These are phyloP conservation scores for Drosophila pachea DNA, from an alignment of 1,140 invertebrate species.

Conservation along the genomic window DNA sequence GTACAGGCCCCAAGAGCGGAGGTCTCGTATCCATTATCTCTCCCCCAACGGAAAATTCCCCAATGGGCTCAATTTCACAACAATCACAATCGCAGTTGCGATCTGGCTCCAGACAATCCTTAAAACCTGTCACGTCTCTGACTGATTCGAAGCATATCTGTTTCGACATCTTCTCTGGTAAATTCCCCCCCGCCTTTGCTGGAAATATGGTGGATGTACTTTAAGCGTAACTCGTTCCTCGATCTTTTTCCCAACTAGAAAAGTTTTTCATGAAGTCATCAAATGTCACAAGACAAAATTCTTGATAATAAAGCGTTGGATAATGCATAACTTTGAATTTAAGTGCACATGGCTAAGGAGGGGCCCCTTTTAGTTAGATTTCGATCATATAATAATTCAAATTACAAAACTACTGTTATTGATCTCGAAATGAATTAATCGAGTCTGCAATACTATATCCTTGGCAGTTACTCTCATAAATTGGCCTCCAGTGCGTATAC, in stretches of 20 bases:
- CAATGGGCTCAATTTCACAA: slow-evolving; percentile 3
- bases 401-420: too few relatives aligned
- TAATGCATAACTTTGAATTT: too few relatives aligned
- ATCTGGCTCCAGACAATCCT: neutral
- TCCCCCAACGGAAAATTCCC: slow-evolving; percentile 27
- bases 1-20: neutral
- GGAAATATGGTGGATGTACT: too few relatives aligned
- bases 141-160: slow-evolving; percentile 14
- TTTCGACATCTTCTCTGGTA: neutral
- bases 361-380: too few relatives aligned
- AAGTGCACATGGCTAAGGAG: too few relatives aligned
- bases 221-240: neutral
- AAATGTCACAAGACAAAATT: too few relatives aligned
- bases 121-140: neutral
- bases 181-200: neutral
- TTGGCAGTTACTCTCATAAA: too few relatives aligned
- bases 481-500: too few relatives aligned
- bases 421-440: too few relatives aligned
- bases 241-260: neutral
- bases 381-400: too few relatives aligned
- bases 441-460: too few relatives aligned
- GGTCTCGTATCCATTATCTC: slow-evolving; percentile 18
- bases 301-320: too few relatives aligned
- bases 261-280: neutral
- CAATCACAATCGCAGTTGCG: neutral